Percentiles rank a stretch among this genome's conserved stretches.
Evolutionary conservation across 1,140 invertebrate genomes (phyloP).

Genomic region (Lepidurus couesii): DNA sequence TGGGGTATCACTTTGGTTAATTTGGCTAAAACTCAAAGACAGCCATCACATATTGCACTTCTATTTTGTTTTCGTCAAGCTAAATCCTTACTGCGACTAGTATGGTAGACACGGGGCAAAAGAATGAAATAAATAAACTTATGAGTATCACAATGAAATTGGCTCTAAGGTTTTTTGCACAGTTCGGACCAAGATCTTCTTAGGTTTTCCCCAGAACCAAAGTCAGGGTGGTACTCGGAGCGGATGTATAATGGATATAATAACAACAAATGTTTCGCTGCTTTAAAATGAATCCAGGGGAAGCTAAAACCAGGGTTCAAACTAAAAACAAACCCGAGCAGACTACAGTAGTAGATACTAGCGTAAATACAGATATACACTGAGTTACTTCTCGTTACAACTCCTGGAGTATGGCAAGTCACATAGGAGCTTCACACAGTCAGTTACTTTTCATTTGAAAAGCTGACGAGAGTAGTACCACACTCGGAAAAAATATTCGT

Average conservation of each 20-base stretch:
- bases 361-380: neutral
- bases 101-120: neutral
- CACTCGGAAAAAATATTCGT: constrained; percentile 92
- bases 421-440: neutral
- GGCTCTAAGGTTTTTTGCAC: neutral
- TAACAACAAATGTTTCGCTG: neutral
- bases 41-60: neutral
- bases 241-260: neutral
- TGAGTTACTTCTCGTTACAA: neutral
- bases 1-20: neutral
- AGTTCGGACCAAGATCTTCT: constrained; percentile 2
- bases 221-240: neutral
- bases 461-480: constrained; percentile 78
- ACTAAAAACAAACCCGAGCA: neutral
- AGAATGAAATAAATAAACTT: neutral
- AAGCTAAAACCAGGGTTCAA: constrained; percentile 4
- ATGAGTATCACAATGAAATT: neutral
- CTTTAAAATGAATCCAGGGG: neutral
- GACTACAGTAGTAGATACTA: neutral
- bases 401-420: neutral
- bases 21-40: neutral
- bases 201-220: neutral
- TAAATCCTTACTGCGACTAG: neutral
- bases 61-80: neutral
- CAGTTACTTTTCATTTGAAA: constrained; percentile 56